These are phyloP conservation scores for Antheraea assamensis DNA, from an alignment of 2,888 invertebrate species.

Conservation along the genomic window DNA sequence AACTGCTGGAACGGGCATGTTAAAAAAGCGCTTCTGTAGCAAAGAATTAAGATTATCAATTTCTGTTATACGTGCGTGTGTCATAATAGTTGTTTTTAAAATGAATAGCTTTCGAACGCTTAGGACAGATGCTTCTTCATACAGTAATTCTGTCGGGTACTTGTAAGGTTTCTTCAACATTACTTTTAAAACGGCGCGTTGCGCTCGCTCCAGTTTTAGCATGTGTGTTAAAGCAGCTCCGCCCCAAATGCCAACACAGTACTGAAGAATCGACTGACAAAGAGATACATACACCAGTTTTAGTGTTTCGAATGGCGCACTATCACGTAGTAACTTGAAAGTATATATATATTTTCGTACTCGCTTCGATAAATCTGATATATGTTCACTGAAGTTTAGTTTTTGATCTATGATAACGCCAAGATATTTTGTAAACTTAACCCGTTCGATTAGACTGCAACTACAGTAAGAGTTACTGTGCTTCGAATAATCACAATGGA, in stretches of 20 bases:
- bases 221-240: neutral
- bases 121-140: neutral
- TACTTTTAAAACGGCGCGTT: neutral
- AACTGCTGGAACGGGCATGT: neutral
- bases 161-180: neutral
- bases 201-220: neutral
- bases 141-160: neutral
- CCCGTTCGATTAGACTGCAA: neutral
- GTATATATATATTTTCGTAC: slow-evolving; percentile 7
- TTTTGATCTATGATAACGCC: slow-evolving; percentile 6
- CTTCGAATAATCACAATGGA: neutral
- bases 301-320: neutral
- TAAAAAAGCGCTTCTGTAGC: neutral
- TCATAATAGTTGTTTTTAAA: neutral
- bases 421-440: neutral
- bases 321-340: neutral
- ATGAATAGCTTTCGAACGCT: neutral
- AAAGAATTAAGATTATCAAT: neutral
- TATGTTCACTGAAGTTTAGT: neutral
- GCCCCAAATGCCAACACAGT: slow-evolving; percentile 12
- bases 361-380: neutral
- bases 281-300: neutral
- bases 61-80: neutral
- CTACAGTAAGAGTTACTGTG: neutral
- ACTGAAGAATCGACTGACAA: neutral